These are phyloP conservation scores for Hoplodrina ambigua DNA, from an alignment of 2,888 invertebrate species.

Conservation along the genomic window DNA sequence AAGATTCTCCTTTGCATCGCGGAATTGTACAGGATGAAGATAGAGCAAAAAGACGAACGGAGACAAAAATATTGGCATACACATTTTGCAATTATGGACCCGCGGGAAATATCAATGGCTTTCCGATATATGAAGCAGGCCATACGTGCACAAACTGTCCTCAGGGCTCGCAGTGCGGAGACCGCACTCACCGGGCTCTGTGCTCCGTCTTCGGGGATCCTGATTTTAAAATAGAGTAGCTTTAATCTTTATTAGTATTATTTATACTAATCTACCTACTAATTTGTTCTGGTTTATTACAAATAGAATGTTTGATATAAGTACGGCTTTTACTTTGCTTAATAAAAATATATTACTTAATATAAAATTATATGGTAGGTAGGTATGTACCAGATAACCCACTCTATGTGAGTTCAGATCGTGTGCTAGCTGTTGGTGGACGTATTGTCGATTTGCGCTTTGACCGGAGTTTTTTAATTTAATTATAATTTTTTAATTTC, in stretches of 20 bases:
- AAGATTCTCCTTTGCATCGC: conserved; percentile 79
- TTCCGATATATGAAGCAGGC: conserved; percentile 85
- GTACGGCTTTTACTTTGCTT: neutral
- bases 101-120: conserved; percentile 86
- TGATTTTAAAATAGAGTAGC: conserved; percentile 60
- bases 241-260: neutral
- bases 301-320: neutral
- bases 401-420: too few relatives aligned
- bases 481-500: too few relatives aligned
- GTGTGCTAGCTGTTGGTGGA: too few relatives aligned
- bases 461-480: too few relatives aligned
- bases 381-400: too few relatives aligned
- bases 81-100: conserved; percentile 88
- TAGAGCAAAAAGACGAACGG: conserved; percentile 65
- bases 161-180: conserved; percentile 81
- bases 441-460: too few relatives aligned
- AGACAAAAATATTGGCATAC: conserved; percentile 81
- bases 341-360: too few relatives aligned
- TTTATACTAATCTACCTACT: neutral
- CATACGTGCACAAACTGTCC: conserved; percentile 82
- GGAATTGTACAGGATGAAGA: conserved; percentile 67
- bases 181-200: conserved; percentile 82
- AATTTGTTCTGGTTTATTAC: neutral
- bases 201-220: conserved; percentile 82
- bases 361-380: too few relatives aligned